Percentiles rank a stretch among this genome's conserved stretches.
These are phyloP conservation scores for Callipepla squamata DNA, from an alignment of 2,113 vertebrate genomes.

Conservation along the genomic window DNA sequence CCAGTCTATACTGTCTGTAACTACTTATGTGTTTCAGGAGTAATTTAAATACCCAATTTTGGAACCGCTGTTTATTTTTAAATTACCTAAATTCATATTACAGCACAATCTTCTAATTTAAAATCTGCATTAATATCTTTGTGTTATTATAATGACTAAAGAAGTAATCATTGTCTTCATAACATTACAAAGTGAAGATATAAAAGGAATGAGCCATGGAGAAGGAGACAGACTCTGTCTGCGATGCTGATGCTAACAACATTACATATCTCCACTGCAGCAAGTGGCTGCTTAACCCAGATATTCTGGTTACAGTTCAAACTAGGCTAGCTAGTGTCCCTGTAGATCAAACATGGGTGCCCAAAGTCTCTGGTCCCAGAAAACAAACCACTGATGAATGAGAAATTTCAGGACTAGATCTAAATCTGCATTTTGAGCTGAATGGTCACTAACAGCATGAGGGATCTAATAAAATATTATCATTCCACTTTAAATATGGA, in stretches of 20 bases:
- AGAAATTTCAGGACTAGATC: background rate
- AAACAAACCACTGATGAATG: background rate
- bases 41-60: background rate
- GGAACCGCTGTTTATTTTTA: background rate
- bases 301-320: background rate
- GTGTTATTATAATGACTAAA: background rate
- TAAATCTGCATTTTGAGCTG: background rate
- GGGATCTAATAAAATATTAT: background rate
- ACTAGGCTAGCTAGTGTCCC: background rate
- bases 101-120: conserved; percentile 32
- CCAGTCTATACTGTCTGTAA: background rate
- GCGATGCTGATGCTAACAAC: background rate
- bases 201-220: background rate
- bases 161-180: background rate
- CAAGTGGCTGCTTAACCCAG: background rate
- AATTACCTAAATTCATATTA: conserved; percentile 32
- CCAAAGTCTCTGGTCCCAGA: background rate
- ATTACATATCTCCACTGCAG: no score
- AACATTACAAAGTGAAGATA: background rate
- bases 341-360: background rate
- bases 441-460: background rate
- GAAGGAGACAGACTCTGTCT: background rate
- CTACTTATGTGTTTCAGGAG: conserved; percentile 39
- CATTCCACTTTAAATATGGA: background rate
- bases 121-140: background rate